A percentile compares a stretch with the other conserved stretches of the same genome.
These are phyloP conservation scores for Pagetopsis macropterus DNA, from an alignment of 2,797 vertebrate species.

Conservation along the genomic window DNA sequence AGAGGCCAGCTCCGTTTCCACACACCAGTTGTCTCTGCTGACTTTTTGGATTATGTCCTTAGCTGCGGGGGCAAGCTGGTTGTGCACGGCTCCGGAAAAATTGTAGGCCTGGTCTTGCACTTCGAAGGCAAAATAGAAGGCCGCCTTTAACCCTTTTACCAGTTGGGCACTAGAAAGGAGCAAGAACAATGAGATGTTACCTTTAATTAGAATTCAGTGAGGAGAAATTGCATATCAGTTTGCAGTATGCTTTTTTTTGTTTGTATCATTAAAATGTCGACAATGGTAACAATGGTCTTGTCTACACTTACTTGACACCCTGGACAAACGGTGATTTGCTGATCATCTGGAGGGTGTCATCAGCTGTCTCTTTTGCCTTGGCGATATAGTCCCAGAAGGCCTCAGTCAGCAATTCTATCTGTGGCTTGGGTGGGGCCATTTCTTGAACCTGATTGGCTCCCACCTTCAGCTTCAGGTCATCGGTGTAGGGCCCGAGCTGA, in stretches of 20 bases:
- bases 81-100: slow-evolving; percentile 62
- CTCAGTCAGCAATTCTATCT: slow-evolving; percentile 81
- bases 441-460: slow-evolving; percentile 75
- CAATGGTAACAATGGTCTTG: background rate
- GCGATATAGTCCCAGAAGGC: slow-evolving; percentile 84
- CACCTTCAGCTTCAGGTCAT: slow-evolving; percentile 79
- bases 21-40: slow-evolving; percentile 61
- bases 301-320: slow-evolving; percentile 81
- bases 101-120: slow-evolving; percentile 48
- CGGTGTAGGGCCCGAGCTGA: slow-evolving; percentile 76
- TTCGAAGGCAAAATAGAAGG: too few species aligned
- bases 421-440: slow-evolving; percentile 75
- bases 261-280: background rate
- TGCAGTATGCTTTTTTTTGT: too few species aligned
- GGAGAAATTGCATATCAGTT: background rate
- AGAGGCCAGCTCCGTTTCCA: slow-evolving; percentile 68
- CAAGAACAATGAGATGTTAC: background rate
- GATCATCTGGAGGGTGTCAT: slow-evolving; percentile 80
- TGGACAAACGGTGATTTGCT: slow-evolving; percentile 78
- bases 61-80: slow-evolving; percentile 74
- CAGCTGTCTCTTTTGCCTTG: slow-evolving; percentile 80
- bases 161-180: slow-evolving; percentile 62
- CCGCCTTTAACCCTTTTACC: slow-evolving; percentile 13
- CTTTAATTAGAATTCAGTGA: background rate
- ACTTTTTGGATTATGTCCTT: slow-evolving; percentile 76